Evolutionary conservation across 2,888 invertebrate genomes (phyloP).

Genomic region (Eustalomyia histrio): DNA sequence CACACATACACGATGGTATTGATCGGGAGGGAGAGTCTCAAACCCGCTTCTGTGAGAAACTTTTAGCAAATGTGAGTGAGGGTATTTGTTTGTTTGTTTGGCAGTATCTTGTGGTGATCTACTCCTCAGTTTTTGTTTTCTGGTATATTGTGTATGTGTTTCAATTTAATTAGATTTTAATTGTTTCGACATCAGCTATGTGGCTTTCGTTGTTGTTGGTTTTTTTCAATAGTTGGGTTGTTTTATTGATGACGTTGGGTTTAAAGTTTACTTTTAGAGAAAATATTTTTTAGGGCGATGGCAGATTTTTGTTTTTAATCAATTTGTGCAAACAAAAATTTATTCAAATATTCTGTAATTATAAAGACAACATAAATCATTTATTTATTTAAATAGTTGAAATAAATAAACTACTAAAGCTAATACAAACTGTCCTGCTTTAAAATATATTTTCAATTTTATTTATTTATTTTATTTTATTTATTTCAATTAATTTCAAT

Average conservation of each 20-base stretch:
- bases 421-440: not conserved
- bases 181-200: constrained; percentile 28
- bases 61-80: not conserved
- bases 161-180: constrained; percentile 12
- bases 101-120: not conserved
- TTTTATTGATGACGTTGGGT: constrained; percentile 16
- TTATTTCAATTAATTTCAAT: too few relatives aligned
- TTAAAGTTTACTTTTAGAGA: constrained; percentile 4
- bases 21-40: not conserved
- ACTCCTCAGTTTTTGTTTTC: not conserved
- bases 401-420: not conserved
- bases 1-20: not conserved
- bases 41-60: not conserved
- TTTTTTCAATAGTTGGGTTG: not conserved
- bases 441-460: too few relatives aligned
- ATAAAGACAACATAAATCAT: not conserved
- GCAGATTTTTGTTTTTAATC: constrained; percentile 6
- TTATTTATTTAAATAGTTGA: not conserved
- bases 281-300: not conserved
- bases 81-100: not conserved
- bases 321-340: constrained; percentile 2
- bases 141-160: not conserved
- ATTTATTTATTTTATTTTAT: too few relatives aligned
- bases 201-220: constrained; percentile 1
- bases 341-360: constrained; percentile 36